Conservation (phyloP, 2,797 vertebrate genomes). For the Gymnodraco acuticeps region DNA sequence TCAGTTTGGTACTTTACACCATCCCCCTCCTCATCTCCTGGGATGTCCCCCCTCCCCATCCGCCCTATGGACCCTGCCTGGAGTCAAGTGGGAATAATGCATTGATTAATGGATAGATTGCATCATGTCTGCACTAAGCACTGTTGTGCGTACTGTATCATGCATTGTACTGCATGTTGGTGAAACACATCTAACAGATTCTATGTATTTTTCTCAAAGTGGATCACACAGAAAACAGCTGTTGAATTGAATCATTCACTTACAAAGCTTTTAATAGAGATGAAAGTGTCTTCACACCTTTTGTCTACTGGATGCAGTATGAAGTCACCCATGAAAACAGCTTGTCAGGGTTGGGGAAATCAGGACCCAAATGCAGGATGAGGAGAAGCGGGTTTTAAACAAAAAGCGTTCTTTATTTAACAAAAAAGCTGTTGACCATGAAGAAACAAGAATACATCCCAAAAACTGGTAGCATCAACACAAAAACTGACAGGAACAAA, state of each 20-base stretch:
- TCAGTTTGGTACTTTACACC: constrained; percentile 28
- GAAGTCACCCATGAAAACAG: neutral
- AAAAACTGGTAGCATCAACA: too few species aligned
- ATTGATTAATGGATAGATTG: constrained; percentile 63
- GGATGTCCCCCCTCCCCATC: neutral
- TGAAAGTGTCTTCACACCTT: neutral
- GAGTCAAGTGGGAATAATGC: constrained; percentile 67
- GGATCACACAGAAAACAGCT: neutral
- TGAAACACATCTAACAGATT: constrained; percentile 17
- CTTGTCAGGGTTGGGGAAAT: too few species aligned
- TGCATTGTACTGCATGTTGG: constrained; percentile 5
- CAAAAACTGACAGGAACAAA: too few species aligned
- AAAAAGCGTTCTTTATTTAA: too few species aligned
- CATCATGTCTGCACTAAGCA: constrained; percentile 28
- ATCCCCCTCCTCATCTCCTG: constrained; percentile 41
- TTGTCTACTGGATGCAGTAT: neutral
- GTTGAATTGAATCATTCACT: neutral
- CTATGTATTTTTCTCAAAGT: constrained; percentile 6
- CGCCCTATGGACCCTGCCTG: constrained; percentile 17
- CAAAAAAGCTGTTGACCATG: too few species aligned
- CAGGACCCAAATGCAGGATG: too few species aligned
- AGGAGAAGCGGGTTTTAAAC: too few species aligned
- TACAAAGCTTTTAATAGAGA: neutral
- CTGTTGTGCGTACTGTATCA: constrained; percentile 11
- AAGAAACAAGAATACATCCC: too few species aligned